Base-by-base conservation (phyloP, 2,113 vertebrate species). In the Ceyx margarethae region DNA sequence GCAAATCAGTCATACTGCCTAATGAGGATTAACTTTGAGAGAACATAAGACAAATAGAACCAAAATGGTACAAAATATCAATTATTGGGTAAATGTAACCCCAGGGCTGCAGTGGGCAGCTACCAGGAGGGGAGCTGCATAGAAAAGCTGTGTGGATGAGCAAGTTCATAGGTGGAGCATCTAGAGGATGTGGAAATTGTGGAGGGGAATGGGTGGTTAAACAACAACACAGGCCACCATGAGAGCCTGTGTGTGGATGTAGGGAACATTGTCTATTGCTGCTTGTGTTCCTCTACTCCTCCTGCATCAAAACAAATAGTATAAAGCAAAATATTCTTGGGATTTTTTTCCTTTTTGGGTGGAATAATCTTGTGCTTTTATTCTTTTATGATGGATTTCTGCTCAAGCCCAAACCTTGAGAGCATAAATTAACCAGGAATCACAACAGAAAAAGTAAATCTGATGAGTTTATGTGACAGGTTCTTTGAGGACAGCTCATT, bases 151-250 rank as follows among this genome's bases (percentile, higher is more conserved):
- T 25, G 50, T 12, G n/a, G 45, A n/a, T 61, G 28, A n/a, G 51
- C 0, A 0, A 64, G 11, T 50, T 23, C 20, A 13, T 19, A 29
- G 8, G 17, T 77, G 26, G 26, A 57, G 6, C 35, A 60, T 4
- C 9, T 68, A 11, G 26, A 81, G 26, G 15, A 69, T 6, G 3
- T 61, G 54, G 81, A 68, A 83, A 28, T 8, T 1, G 0, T 19
- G 29, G 18, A 60, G 28, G 7, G 77, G 18, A 74, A 54, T 20
- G 25, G 22, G 29, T 71, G 29, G 16, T 25, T 33, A 6, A 3
- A 5, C 2, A 64, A 5, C 21, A 42, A 80, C 88, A 67, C 0
- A 0, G 45, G 20, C 26, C 23, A 14, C 19, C 19, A 14, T 42
- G 21, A 53, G 11, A 37, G 53, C 21, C 25, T 37, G 4, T 31